Base-by-base conservation (phyloP, 2,113 vertebrate species). In the Candoia aspera region DNA sequence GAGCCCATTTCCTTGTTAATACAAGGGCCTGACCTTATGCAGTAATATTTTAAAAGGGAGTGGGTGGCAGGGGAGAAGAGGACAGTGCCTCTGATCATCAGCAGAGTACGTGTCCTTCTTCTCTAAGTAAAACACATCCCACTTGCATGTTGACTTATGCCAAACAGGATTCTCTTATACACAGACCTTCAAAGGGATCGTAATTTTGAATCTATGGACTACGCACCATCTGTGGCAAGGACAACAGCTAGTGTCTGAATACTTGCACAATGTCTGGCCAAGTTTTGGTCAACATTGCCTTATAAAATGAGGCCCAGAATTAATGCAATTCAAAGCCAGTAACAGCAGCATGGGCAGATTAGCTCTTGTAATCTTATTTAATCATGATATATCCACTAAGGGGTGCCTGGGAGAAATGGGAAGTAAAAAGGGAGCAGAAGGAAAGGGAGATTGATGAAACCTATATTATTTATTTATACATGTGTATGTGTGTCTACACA, bases 1-100 rank as follows among this genome's bases (percentile, higher is more conserved):
- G 37, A 58, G 33, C 57, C 58, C 73, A n/a, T 46, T 90, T 83
- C 79, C 54, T 84, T 84, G 58, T 90, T 59, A 90, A 84, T 37
- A 15, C 73, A 23, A 24, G 53, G 68, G n/a, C 53, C 55, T 90
- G 68, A 57, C 53, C 89, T 33, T 46, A 58, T 13, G 11, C 13
- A 58, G 33, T 46, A 90, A 59, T 84, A 42, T 33, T 59, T 90
- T 84, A 29, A 59, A 64, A 46, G 54, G 21, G 37, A n/a, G 37
- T 46, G 55, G 33, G 53, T 24, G 21, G 21, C 19, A 49, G 26
- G 42, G 46, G 26, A 37, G 23, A 49, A n/a, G n/a, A 49, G 12
- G 6, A 37, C 29, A 33, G 46, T 68, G 3, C 49, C 12, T 90
- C n/a, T 26, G 21, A 90, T 46, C 68, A 90, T 24, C n/a, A 19